Percentiles rank a stretch among this genome's conserved stretches.
These are phyloP conservation scores for Thaumatotibia leucotreta DNA, from an alignment of 1,140 invertebrate genomes.

Conservation along the genomic window DNA sequence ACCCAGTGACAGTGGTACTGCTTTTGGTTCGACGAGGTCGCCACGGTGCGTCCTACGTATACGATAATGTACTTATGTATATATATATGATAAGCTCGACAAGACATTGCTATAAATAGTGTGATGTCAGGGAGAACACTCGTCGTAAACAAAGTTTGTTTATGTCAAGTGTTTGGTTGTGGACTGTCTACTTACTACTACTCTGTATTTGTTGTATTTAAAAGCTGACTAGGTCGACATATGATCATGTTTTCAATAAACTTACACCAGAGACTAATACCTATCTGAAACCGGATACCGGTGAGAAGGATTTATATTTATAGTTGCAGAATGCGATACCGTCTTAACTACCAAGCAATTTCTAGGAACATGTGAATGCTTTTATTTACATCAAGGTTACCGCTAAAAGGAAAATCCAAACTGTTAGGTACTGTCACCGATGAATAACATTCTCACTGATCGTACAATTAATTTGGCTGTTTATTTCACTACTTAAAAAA, in stretches of 20 bases:
- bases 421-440: too few relatives aligned
- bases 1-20: conserved; percentile 73
- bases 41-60: conserved; percentile 56
- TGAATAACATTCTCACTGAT: too few relatives aligned
- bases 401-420: neutral
- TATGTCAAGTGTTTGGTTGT: neutral
- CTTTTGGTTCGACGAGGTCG: conserved; percentile 70
- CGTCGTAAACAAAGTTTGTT: neutral
- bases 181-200: neutral
- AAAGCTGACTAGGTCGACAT: neutral
- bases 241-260: neutral
- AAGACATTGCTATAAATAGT: conserved; percentile 5
- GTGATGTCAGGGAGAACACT: neutral
- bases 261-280: neutral
- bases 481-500: too few relatives aligned
- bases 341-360: neutral
- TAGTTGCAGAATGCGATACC: neutral
- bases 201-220: neutral
- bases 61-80: conserved; percentile 31
- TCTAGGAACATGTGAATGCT: neutral
- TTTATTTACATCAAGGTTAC: neutral
- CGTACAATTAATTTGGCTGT: too few relatives aligned
- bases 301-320: neutral
- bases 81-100: conserved; percentile 23
- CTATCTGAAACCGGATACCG: neutral